Percentiles rank a stretch among this genome's conserved stretches.
These are phyloP conservation scores for Typhlichthys eigenmanni DNA, from an alignment of 2,797 vertebrate species.

Conservation along the genomic window DNA sequence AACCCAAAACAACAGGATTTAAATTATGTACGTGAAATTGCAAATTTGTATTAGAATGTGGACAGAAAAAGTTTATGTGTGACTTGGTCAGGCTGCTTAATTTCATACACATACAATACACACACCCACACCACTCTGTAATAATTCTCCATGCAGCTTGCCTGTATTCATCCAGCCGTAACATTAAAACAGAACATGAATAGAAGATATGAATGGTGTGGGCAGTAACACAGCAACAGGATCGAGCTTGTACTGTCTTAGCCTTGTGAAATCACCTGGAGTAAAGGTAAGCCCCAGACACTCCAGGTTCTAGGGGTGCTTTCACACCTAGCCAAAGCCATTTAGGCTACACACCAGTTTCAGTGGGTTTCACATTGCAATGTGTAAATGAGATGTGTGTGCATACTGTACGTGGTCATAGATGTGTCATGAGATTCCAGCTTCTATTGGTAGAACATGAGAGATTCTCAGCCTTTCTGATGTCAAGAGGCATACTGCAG, in stretches of 20 bases:
- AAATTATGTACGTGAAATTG: too few species aligned
- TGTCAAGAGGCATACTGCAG: too few species aligned
- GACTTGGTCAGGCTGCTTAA: too few species aligned
- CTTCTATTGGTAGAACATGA: too few species aligned
- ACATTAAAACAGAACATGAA: slow-evolving; percentile 2
- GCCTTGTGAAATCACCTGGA: background rate
- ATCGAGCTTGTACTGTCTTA: background rate
- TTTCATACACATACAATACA: background rate
- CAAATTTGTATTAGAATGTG: too few species aligned
- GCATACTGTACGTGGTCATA: too few species aligned
- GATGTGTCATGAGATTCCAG: too few species aligned
- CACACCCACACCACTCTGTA: background rate
- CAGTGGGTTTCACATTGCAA: background rate
- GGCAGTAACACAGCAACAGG: background rate
- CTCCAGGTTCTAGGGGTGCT: background rate
- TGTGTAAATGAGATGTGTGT: too few species aligned
- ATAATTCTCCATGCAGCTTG: background rate
- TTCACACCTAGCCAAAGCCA: too few species aligned
- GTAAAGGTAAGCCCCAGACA: background rate
- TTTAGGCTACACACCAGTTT: background rate
- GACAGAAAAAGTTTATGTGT: too few species aligned
- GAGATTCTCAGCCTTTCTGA: too few species aligned
- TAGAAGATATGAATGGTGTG: slow-evolving; percentile 13
- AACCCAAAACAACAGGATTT: too few species aligned
- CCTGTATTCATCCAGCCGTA: slow-evolving; percentile 5